Evolutionary conservation across 2,797 vertebrate species (phyloP).

Genomic region (Lacerta bilineata): DNA sequence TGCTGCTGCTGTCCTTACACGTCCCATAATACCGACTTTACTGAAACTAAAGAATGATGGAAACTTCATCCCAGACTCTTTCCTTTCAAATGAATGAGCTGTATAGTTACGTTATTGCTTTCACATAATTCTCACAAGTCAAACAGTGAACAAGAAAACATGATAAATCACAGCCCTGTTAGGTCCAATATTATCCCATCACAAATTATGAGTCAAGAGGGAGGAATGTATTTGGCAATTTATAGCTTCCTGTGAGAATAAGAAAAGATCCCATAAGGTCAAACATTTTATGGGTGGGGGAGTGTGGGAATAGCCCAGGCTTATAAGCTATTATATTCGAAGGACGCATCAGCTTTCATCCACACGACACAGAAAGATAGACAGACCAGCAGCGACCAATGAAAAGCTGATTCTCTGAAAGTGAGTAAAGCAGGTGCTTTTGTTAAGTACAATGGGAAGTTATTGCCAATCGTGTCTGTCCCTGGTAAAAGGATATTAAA

Average conservation of each 20-base stretch:
- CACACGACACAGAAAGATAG: not conserved
- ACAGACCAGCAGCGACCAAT: not conserved
- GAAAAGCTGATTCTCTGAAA: not conserved
- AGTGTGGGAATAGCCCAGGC: slow-evolving; percentile 68
- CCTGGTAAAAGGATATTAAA: slow-evolving; percentile 5
- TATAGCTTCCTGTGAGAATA: slow-evolving; percentile 70
- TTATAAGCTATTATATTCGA: slow-evolving; percentile 38
- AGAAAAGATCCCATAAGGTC: slow-evolving; percentile 66
- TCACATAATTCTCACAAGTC: slow-evolving; percentile 27
- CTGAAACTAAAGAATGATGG: slow-evolving; percentile 23
- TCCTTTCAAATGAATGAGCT: slow-evolving; percentile 33
- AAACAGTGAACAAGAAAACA: slow-evolving; percentile 34
- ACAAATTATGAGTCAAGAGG: slow-evolving; percentile 68
- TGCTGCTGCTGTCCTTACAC: not conserved
- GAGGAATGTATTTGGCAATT: slow-evolving; percentile 71
- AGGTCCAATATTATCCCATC: slow-evolving; percentile 63
- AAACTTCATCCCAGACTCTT: slow-evolving; percentile 3
- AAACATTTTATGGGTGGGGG: slow-evolving; percentile 53
- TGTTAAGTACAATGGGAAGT: not conserved
- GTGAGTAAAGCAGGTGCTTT: slow-evolving; percentile 6
- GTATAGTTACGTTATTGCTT: slow-evolving; percentile 22
- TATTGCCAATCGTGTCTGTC: not conserved
- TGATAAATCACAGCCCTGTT: slow-evolving; percentile 40
- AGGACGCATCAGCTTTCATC: slow-evolving; percentile 37
- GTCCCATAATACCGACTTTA: not conserved